Conservation (phyloP, 2,113 vertebrate genomes). For the Pyrgilauda ruficollis region DNA sequence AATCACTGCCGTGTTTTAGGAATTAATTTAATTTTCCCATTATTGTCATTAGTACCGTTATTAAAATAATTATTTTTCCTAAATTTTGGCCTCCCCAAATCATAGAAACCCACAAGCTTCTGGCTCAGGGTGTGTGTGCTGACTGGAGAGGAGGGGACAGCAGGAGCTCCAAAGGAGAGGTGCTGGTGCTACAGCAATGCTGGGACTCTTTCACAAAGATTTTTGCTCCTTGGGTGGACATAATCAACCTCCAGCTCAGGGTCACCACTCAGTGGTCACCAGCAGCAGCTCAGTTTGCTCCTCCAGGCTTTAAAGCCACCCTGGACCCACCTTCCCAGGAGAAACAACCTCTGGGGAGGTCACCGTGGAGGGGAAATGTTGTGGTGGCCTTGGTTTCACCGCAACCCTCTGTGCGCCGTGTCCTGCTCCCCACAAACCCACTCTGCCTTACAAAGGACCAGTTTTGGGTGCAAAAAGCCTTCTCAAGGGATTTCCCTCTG, state of each 20-base stretch:
- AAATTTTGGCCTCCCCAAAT: neutral
- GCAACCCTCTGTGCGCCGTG: rapidly evolving
- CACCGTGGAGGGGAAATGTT: neutral
- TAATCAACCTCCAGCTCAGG: neutral
- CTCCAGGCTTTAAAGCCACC: neutral
- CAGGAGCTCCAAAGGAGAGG: neutral
- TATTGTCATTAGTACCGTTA: neutral
- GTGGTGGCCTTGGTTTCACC: neutral
- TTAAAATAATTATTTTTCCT: neutral
- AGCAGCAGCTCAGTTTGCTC: neutral
- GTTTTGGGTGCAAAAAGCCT: neutral
- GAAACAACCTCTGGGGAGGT: neutral
- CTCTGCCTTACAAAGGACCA: rapidly evolving
- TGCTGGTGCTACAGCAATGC: neutral
- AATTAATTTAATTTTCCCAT: rapidly evolving
- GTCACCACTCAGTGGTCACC: neutral
- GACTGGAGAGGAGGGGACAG: neutral
- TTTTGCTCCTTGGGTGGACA: neutral
- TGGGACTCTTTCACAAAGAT: neutral
- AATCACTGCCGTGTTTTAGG: neutral
- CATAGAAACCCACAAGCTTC: neutral
- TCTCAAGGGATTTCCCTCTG: neutral
- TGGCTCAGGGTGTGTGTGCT: neutral
- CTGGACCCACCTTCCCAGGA: neutral
- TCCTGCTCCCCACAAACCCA: neutral